Evolutionary conservation across 2,888 invertebrate genomes (phyloP).

Genomic region (Himalopsyche anomala): DNA sequence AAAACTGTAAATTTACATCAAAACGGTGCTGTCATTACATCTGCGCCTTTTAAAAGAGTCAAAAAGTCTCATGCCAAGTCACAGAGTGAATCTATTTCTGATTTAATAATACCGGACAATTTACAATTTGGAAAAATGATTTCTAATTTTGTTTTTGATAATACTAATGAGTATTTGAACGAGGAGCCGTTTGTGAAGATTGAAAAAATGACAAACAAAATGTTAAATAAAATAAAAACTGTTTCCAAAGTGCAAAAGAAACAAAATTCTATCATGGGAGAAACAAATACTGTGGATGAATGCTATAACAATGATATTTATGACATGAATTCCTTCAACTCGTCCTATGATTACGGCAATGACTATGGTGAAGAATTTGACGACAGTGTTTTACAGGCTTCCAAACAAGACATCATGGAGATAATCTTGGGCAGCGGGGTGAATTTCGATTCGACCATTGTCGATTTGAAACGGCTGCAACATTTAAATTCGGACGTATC

Average conservation of each 20-base stretch:
- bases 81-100: neutral
- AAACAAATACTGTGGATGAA: neutral
- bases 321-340: conserved; percentile 4
- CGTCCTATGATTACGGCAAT: neutral
- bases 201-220: neutral
- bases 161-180: neutral
- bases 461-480: conserved; percentile 65
- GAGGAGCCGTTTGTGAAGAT: neutral
- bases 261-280: neutral
- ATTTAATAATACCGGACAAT: neutral
- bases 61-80: neutral
- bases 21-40: conserved; percentile 45
- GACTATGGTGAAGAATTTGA: conserved; percentile 73
- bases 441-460: conserved; percentile 68
- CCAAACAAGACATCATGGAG: conserved; percentile 75
- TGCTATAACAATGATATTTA: conserved; percentile 14
- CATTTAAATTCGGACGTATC: conserved; percentile 18
- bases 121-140: conserved; percentile 28
- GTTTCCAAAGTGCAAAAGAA: neutral
- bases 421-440: conserved; percentile 74
- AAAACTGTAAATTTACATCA: conserved; percentile 51
- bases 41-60: neutral
- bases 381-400: conserved; percentile 74
- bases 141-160: conserved; percentile 17
- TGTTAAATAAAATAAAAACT: neutral